Evolutionary conservation across 2,888 invertebrate species (phyloP), one percentile per base, ranked within the genome.

Genomic region (Lysandra coridon): DNA sequence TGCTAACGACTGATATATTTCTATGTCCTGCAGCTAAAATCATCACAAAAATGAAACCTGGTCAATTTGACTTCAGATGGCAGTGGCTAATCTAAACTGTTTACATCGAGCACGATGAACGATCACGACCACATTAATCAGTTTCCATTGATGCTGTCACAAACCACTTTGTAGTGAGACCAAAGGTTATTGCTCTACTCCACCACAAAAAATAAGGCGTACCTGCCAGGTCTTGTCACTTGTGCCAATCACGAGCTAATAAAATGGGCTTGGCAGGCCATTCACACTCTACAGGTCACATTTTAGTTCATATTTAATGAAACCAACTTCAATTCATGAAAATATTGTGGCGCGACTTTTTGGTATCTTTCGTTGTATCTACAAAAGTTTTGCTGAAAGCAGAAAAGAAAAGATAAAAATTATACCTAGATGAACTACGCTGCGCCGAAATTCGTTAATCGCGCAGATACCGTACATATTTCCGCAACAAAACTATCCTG

Each of bases 71-170:
- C 4, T 17, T 57, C 4, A 57, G 17, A 17, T 57, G 14, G 17
- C 57, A 57, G 57, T 64, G 64, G 30, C 64, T 30, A 64, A 64
- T 64, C 30, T 62, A 7, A 10, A 10, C n/a, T 62, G 23, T 23
- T 62, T 23, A 23, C 7, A 10, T 62, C 6, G 10, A 62, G 7
- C 23, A 23, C 23, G 10, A 23, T 1, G 62, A 23, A 23, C 4
- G 10, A 23, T 69, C 69, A 69, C 33, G 14, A 69, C 33, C 69
- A 37, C 69, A 69, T 69, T 37, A 69, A 37, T 69, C 69, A 69
- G 17, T 69, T 69, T 69, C 69, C 69, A 69, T 69, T 37, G 69
- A 69, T 69, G 69, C 69, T 69, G 69, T 69, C 69, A 64, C 53
- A 37, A 37, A 69, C 14, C 69, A 37, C 33, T 69, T 69, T 69